Percentiles rank a stretch among this genome's conserved stretches.
These are phyloP conservation scores for Gadus macrocephalus DNA, from an alignment of 2,113 vertebrate species.

Conservation along the genomic window DNA sequence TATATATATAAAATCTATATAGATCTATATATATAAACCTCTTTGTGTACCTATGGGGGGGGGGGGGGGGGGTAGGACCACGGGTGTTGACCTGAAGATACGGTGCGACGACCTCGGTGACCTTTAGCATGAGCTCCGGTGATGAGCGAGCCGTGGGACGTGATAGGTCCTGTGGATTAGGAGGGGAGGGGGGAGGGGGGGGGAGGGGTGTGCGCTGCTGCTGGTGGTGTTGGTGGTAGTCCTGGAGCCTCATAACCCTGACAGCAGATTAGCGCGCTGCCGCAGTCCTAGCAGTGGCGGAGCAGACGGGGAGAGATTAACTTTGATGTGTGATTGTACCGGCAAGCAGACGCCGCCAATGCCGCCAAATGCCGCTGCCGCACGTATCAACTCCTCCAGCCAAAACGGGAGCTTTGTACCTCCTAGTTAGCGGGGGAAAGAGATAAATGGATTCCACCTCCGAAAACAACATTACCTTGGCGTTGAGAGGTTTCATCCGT, in stretches of 20 bases:
- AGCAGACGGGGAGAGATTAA: constrained; percentile 70
- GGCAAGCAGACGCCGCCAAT: background rate
- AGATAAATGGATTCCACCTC: too few relatives aligned
- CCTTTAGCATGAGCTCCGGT: constrained; percentile 42
- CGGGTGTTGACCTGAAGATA: constrained; percentile 18
- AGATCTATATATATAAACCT: too few relatives aligned
- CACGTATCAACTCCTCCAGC: too few relatives aligned
- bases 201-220: constrained; percentile 1
- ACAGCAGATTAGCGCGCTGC: constrained; percentile 68
- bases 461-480: too few relatives aligned
- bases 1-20: too few relatives aligned
- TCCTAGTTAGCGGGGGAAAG: too few relatives aligned
- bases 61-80: background rate
- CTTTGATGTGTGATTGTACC: constrained; percentile 66
- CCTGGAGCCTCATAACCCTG: constrained; percentile 68
- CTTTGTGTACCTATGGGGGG: too few relatives aligned
- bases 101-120: constrained; percentile 38
- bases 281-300: background rate
- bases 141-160: constrained; percentile 22
- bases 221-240: constrained; percentile 35
- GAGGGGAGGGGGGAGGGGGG: constrained; percentile 44
- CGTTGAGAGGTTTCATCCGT: too few relatives aligned
- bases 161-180: constrained; percentile 53
- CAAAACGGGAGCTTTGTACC: too few relatives aligned
- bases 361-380: too few relatives aligned